Percentiles rank a stretch among this genome's conserved stretches.
Evolutionary conservation across 2,113 vertebrate species (phyloP).

Genomic region (Dipodomys spectabilis): DNA sequence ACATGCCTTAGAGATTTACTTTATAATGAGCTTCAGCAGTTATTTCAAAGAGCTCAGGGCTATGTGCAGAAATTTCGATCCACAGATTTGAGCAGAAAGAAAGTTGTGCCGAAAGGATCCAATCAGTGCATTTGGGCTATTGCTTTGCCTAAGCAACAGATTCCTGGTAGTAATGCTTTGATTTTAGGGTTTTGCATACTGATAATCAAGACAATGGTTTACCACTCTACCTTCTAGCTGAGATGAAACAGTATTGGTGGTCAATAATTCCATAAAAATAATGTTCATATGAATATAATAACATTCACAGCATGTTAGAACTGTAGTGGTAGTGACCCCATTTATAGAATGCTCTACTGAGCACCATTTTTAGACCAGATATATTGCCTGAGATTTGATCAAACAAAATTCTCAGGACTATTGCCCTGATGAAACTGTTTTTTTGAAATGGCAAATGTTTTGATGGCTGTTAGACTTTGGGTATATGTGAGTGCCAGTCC

Average conservation of each 20-base stretch:
- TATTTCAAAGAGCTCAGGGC: neutral
- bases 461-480: neutral
- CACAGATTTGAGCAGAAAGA: conserved; percentile 4
- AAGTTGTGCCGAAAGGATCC: neutral
- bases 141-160: neutral
- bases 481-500: too few relatives aligned
- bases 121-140: neutral
- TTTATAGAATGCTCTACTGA: neutral
- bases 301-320: neutral
- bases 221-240: neutral
- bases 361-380: neutral
- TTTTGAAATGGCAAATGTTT: conserved; percentile 9
- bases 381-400: neutral
- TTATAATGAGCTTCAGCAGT: neutral
- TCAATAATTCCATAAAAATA: neutral
- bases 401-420: neutral
- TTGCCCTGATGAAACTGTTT: neutral
- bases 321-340: neutral
- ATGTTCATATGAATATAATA: neutral
- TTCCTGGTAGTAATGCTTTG: neutral
- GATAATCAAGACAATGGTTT: neutral
- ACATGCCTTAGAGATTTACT: neutral
- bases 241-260: neutral
- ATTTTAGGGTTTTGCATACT: neutral
- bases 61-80: neutral